Conservation (phyloP, 2,888 invertebrate genomes). For the Habroteleia sp. region DNA sequence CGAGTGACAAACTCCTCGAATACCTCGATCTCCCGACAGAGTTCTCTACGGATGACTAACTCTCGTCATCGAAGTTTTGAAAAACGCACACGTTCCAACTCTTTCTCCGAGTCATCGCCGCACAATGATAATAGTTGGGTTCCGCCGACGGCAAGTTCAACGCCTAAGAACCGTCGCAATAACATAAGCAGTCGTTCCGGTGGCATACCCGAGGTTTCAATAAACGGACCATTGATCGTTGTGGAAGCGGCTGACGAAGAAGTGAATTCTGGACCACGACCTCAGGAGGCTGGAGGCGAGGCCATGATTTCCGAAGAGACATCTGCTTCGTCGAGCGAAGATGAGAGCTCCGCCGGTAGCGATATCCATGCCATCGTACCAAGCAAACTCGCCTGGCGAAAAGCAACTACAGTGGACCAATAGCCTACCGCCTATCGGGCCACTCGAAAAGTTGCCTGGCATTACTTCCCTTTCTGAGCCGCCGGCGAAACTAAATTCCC, state of each 20-base stretch:
- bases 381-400: conserved; percentile 69
- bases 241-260: conserved; percentile 77
- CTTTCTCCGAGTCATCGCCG: conserved; percentile 70
- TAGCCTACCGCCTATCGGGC: conserved; percentile 44
- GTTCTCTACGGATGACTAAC: conserved; percentile 72
- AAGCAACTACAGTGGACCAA: conserved; percentile 63
- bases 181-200: conserved; percentile 74
- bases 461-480: conserved; percentile 27
- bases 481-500: conserved; percentile 5
- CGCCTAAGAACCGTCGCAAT: conserved; percentile 71
- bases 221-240: conserved; percentile 80
- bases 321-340: conserved; percentile 78
- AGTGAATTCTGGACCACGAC: conserved; percentile 83
- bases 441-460: conserved; percentile 19
- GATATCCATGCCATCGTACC: conserved; percentile 75
- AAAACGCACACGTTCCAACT: conserved; percentile 75
- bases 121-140: conserved; percentile 68
- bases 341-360: conserved; percentile 78
- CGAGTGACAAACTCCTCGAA: conserved; percentile 7
- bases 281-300: conserved; percentile 87
- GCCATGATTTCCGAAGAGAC: conserved; percentile 85
- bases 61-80: conserved; percentile 70
- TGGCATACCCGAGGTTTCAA: conserved; percentile 73
- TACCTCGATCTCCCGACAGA: conserved; percentile 70
- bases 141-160: conserved; percentile 73